These are phyloP conservation scores for Drosophila subpulchrella DNA, from an alignment of 1,140 invertebrate species.

Conservation along the genomic window DNA sequence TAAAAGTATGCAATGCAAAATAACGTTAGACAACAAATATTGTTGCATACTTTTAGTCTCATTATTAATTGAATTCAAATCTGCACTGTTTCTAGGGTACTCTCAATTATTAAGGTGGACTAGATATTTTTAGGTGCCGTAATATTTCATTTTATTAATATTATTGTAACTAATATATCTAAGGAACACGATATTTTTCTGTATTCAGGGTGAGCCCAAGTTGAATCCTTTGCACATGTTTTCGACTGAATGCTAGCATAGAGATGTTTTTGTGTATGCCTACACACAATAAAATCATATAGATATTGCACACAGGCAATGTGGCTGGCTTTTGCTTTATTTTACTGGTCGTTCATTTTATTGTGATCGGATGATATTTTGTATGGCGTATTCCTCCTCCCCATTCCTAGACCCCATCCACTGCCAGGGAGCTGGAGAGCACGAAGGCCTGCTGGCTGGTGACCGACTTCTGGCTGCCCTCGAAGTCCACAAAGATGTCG, in stretches of 20 bases:
- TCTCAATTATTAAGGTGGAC: too few relatives aligned
- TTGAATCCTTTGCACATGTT: not conserved
- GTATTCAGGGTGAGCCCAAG: not conserved
- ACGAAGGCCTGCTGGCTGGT: slow-evolving; percentile 21
- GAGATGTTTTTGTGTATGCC: slow-evolving; percentile 22
- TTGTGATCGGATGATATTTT: slow-evolving; percentile 15
- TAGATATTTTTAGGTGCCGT: too few relatives aligned
- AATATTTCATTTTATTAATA: not conserved
- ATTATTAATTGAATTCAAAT: not conserved
- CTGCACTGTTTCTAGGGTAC: not conserved
- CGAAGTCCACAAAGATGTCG: slow-evolving; percentile 34
- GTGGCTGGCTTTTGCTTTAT: slow-evolving; percentile 19
- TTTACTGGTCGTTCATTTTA: slow-evolving; percentile 17
- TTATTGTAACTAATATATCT: not conserved
- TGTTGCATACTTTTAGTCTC: not conserved
- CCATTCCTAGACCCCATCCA: slow-evolving; percentile 9
- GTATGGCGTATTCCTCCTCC: not conserved
- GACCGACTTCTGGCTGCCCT: slow-evolving; percentile 20
- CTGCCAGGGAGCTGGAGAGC: slow-evolving; percentile 8
- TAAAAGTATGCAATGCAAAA: too few relatives aligned
- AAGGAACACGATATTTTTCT: not conserved
- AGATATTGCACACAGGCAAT: slow-evolving; percentile 30
- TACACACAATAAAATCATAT: slow-evolving; percentile 34
- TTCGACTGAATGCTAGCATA: not conserved
- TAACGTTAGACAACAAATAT: not conserved